Evolutionary conservation across 2,113 vertebrate genomes (phyloP).

Genomic region (Promerops cafer): DNA sequence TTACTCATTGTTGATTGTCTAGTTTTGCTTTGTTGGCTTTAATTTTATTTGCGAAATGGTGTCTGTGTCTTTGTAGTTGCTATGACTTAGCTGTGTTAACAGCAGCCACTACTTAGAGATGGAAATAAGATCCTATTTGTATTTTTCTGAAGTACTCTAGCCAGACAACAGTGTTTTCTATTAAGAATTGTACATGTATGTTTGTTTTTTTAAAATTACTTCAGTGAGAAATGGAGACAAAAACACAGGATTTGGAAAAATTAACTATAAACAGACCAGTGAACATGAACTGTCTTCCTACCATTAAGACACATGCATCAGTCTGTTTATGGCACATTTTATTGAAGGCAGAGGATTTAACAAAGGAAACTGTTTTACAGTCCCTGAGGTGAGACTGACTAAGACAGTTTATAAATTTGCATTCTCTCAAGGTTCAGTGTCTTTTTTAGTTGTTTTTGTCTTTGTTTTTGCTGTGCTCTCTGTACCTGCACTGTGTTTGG

Average conservation of each 20-base stretch:
- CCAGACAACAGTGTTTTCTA: conserved; percentile 29
- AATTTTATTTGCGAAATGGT: not conserved
- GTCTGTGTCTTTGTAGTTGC: conserved; percentile 4
- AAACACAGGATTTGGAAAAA: conserved; percentile 58
- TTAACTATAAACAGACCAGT: conserved; percentile 59
- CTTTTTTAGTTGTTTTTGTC: conserved; percentile 8
- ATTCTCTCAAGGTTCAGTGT: conserved; percentile 41
- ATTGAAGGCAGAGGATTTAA: conserved; percentile 61
- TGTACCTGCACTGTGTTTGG: not conserved
- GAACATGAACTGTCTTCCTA: conserved; percentile 61
- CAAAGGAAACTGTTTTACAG: conserved; percentile 58
- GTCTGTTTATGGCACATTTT: conserved; percentile 63
- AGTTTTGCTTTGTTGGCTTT: not conserved
- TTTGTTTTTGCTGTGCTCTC: conserved; percentile 31
- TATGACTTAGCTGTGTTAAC: not conserved
- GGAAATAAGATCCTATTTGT: not conserved
- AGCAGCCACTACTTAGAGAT: not conserved
- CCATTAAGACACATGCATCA: conserved; percentile 59
- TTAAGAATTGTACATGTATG: conserved; percentile 53
- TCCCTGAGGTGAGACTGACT: conserved; percentile 55
- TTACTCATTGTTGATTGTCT: not conserved
- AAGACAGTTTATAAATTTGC: conserved; percentile 38
- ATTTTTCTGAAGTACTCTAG: conserved; percentile 27
- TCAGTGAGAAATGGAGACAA: conserved; percentile 58
- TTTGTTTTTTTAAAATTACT: conserved; percentile 60